These are phyloP conservation scores for Sebastes jordani DNA, from an alignment of 2,797 vertebrate genomes.

Conservation along the genomic window DNA sequence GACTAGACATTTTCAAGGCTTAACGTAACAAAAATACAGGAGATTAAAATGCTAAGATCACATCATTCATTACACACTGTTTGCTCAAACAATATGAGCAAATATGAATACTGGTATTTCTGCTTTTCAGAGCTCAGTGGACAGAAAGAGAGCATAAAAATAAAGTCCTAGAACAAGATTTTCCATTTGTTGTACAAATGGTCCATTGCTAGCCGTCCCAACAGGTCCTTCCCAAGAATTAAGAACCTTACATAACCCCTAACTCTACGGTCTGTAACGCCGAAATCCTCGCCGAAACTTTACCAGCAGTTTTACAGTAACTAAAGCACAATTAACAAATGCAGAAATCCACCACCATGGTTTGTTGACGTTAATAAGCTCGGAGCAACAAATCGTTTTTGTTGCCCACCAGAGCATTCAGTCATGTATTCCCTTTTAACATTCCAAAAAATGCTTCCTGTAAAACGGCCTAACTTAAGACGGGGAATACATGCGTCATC, in stretches of 20 bases:
- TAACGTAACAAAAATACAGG: background rate
- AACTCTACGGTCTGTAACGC: background rate
- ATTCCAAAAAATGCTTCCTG: conserved; percentile 70
- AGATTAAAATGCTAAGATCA: background rate
- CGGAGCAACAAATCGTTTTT: conserved; percentile 39
- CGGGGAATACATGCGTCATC: conserved; percentile 67
- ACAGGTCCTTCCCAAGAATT: conserved; percentile 9
- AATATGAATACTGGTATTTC: background rate
- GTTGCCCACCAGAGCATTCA: conserved; percentile 40
- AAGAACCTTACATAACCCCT: background rate
- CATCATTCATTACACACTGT: conserved; percentile 1
- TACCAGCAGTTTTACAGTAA: conserved; percentile 4
- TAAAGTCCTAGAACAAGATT: background rate
- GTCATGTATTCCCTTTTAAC: conserved; percentile 57
- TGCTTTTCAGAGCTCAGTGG: background rate
- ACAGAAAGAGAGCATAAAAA: conserved; percentile 10
- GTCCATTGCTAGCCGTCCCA: background rate
- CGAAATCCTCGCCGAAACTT: background rate
- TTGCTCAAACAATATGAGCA: background rate
- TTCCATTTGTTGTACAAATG: conserved; percentile 23
- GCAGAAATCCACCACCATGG: background rate
- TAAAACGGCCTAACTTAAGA: conserved; percentile 62
- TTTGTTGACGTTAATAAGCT: conserved; percentile 48
- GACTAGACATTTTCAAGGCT: background rate
- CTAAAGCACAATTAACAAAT: conserved; percentile 5